Base-by-base conservation (phyloP, 2,797 vertebrate species). In the Dipus sagitta region DNA sequence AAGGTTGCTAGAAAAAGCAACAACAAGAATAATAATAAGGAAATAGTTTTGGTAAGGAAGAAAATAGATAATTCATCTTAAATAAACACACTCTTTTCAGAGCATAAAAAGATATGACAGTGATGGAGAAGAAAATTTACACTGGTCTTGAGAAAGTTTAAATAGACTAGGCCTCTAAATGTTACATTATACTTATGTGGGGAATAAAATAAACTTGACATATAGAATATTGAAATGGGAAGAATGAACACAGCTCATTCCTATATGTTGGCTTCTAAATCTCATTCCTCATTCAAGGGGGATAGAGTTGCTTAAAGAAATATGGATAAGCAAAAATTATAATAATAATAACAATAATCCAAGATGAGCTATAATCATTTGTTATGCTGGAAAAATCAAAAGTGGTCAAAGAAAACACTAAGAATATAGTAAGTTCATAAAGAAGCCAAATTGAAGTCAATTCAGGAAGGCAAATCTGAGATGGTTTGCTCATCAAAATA, bases 401-500 rank as follows among this genome's bases (percentile, higher is more conserved):
- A 82, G 9, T 71, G 21, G 13, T 82, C 54, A 84, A 8, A 77
- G 71, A 78, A 58, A 67, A 6, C 10, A 6, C 78, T 8, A 15
- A 83, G 30, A 7, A n/a, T 20, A 32, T 38, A 9, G 30, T 65
- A 58, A 74, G 23, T 32, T 0, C 62, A n/a, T 2, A 85, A 80
- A 92, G 9, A 3, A 71, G 8, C 4, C 30, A 75, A 28, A 65
- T 4, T 80, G n/a, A 88, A 86, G 47, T 18, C 17, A 64, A 18
- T 92, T n/a, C 14, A 47, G 54, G 26, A 76, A 90, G 64, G 18
- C 32, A 72, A 93, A 70, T 78, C 21, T 77, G 18, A 91, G 77
- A 80, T 24, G 80, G 38, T 92, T 47, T 92, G 23, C 72, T 54
- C 32, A 64, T 72, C 42, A 88, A 68, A 89, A 86, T 83, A 83